phyloP scores from a whole-genome alignment of 2,113 vertebrate genomes.

The Tringa solitaria region DNA sequence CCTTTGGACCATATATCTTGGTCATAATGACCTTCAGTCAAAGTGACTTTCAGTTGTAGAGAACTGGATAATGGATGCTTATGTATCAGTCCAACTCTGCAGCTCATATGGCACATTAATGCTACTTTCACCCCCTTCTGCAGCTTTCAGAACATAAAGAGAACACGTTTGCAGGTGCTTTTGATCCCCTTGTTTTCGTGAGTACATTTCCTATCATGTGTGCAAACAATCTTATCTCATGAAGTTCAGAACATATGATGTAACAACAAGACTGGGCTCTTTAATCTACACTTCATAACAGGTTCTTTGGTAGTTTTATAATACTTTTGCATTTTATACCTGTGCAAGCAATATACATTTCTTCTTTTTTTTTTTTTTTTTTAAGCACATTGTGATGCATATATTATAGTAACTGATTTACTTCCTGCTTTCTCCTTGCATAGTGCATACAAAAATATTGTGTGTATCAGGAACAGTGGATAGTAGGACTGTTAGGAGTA shows the following conservation, averaged over 20 bases:
- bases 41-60: neutral
- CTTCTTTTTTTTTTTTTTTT: neutral
- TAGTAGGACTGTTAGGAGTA: neutral
- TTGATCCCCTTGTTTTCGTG: neutral
- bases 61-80: neutral
- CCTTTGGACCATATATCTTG: neutral
- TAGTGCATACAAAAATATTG: neutral
- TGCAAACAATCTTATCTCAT: neutral
- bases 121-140: neutral
- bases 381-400: neutral
- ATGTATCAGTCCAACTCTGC: neutral
- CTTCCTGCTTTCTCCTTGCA: neutral
- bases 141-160: neutral
- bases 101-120: neutral
- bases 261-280: neutral
- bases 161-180: neutral
- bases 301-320: slow-evolving; percentile 1
- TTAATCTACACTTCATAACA: slow-evolving; percentile 10
- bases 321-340: slow-evolving; percentile 36
- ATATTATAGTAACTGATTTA: neutral
- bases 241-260: slow-evolving; percentile 15
- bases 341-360: neutral
- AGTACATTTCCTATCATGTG: neutral
- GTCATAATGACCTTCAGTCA: neutral
- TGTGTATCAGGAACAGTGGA: neutral